Percentiles rank a stretch among this genome's conserved stretches.
These are phyloP conservation scores for Amphimedon queenslandica DNA, from an alignment of 37 sponge, comb jelly and placozoan species.

Conservation along the genomic window DNA sequence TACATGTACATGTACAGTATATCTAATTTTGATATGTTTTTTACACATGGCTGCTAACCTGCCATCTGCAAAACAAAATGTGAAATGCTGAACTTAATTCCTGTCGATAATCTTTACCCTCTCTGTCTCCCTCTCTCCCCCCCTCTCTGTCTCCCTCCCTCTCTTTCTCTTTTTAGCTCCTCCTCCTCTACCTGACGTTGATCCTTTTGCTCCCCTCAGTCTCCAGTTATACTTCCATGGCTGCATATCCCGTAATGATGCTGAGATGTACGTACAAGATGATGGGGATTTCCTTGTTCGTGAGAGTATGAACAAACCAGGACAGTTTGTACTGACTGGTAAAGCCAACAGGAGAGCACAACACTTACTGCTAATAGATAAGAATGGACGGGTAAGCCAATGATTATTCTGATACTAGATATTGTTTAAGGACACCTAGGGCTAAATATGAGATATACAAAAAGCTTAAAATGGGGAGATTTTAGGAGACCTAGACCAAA, in stretches of 20 bases:
- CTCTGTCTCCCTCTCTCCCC: not conserved
- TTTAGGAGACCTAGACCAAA: too few species aligned
- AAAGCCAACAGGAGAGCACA: conserved; percentile 46
- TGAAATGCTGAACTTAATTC: too few species aligned
- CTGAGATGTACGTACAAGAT: conserved; percentile 59
- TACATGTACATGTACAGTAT: too few species aligned
- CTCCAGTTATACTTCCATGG: conserved; percentile 74
- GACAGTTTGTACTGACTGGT: conserved; percentile 86
- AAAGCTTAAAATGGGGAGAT: too few species aligned
- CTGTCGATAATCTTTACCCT: not conserved
- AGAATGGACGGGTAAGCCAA: conserved; percentile 69
- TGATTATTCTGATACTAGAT: too few species aligned
- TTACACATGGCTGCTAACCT: too few species aligned
- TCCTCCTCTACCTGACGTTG: not conserved
- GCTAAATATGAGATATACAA: too few species aligned
- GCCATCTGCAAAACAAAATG: too few species aligned
- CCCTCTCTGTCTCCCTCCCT: not conserved
- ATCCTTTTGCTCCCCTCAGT: conserved; percentile 13
- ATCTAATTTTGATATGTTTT: too few species aligned
- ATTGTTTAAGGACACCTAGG: too few species aligned
- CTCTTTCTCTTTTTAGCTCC: not conserved
- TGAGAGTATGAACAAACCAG: conserved; percentile 62
- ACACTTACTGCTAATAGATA: conserved; percentile 80
- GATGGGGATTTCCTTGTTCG: conserved; percentile 85
- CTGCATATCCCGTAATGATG: conserved; percentile 54